Evolutionary conservation across 2,888 invertebrate genomes (phyloP), one percentile per base, ranked within the genome.

Genomic region (Tetheella fluctuosa): DNA sequence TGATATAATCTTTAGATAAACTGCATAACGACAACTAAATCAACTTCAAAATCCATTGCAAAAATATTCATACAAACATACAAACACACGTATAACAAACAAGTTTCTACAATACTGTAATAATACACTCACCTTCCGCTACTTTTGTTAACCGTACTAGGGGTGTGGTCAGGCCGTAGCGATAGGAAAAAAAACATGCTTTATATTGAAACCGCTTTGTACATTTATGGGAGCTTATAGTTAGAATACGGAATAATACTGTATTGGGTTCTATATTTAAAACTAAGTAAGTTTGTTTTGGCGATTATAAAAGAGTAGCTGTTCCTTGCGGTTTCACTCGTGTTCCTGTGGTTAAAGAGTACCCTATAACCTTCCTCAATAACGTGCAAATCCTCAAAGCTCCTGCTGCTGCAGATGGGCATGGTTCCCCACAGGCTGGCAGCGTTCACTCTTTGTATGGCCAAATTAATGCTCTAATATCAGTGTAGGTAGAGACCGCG

Each of bases 91-190:
- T 72, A 70, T 71, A 64, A 70, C 70, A 73, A 74, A 68, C 65
- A 71, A 48, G 48, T 5, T 28, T 64, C 60, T 42, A 71, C 64
- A 73, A 74, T 67, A 55, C 59, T 57, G 78, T 76, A 77, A 78
- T 60, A 63, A 63, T 68, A 78, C 67, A 72, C 74, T 64, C 52
- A 54, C 64, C 73, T 75, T 77, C 77, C 78, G 61, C 34, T 25
- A 48, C 60, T 57, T 66, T 75, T 71, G 73, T 72, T 60, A 55
- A 59, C 66, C 39, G 61, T 64, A 66, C 63, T 0, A 62, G 67
- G 71, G 74, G 77, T 68, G 79, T 77, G 79, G 79, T 70, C 70
- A 67, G 58, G 17, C 58, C 37, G 55, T 59, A 59, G 48, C 20
- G 48, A 48, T 20, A 48, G 48, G 60, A 67, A 65, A 68, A 64